Percentiles rank a stretch among this genome's conserved stretches.
phyloP scores from a whole-genome alignment of 23 tunicate species.

The Phallusia fumigata region DNA sequence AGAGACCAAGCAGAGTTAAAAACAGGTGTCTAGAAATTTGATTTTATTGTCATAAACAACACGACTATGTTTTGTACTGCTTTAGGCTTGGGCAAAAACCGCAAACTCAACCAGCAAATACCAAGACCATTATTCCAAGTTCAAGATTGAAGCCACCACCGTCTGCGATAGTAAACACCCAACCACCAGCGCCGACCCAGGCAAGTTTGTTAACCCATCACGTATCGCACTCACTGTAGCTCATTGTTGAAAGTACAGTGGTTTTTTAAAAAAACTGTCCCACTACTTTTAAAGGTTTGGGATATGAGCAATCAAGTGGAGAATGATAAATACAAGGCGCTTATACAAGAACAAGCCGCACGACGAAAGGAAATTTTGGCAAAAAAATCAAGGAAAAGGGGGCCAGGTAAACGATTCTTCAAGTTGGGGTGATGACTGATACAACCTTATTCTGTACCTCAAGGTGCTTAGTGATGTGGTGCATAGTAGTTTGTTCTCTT shows the following conservation, averaged over 20 bases:
- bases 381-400: neutral
- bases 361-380: neutral
- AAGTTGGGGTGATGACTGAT: too few species aligned
- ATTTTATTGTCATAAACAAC: too few species aligned
- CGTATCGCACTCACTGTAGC: too few species aligned
- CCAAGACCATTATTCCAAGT: neutral
- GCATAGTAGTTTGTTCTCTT: neutral
- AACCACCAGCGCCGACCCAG: too few species aligned
- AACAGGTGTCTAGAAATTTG: neutral
- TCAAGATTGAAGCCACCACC: slow-evolving; percentile 5
- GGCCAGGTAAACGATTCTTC: neutral
- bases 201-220: too few species aligned
- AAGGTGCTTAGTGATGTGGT: neutral
- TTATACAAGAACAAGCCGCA: neutral
- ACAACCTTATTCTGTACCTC: neutral
- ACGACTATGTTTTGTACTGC: neutral
- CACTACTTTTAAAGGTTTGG: neutral
- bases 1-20: neutral
- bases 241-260: too few species aligned
- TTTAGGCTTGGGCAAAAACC: neutral
- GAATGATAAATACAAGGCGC: neutral
- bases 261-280: too few species aligned
- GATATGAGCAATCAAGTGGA: neutral
- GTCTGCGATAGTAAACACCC: too few species aligned
- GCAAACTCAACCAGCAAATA: neutral